A percentile compares a stretch with the other conserved stretches of the same genome.
Evolutionary conservation across 35 echinoderm and acorn worm species (phyloP).

Genomic region (Diadema setosum): DNA sequence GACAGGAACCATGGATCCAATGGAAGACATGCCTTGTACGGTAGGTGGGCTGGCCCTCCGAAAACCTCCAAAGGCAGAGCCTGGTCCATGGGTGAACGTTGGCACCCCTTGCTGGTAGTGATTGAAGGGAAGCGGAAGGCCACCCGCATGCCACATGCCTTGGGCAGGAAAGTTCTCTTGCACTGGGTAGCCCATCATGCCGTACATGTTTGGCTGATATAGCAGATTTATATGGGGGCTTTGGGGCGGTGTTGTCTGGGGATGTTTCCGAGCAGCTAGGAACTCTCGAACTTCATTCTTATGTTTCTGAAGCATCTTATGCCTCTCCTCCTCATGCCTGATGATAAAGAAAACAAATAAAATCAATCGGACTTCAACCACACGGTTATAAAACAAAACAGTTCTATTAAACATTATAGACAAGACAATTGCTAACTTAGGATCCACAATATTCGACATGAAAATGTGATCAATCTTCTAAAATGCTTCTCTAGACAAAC

Average conservation of each 20-base stretch:
- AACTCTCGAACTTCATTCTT: constrained; percentile 16
- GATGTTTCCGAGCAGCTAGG: not conserved
- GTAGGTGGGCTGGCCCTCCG: not conserved
- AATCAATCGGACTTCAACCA: too few species aligned
- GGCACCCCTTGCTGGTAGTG: constrained; percentile 4
- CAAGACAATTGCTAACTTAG: too few species aligned
- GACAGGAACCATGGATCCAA: not conserved
- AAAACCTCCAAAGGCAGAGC: constrained; percentile 1
- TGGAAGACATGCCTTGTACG: constrained; percentile 22
- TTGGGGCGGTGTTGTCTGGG: constrained; percentile 6
- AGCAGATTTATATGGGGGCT: not conserved
- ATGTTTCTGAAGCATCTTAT: constrained; percentile 1
- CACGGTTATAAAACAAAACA: too few species aligned
- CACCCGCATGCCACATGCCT: constrained; percentile 3
- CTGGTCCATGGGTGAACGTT: not conserved
- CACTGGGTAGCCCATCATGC: not conserved
- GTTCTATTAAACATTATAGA: too few species aligned
- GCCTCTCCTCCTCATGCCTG: constrained; percentile 25
- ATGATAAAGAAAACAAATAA: not conserved
- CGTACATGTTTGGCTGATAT: constrained; percentile 12
- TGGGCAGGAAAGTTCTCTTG: not conserved
- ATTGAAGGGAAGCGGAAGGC: not conserved
- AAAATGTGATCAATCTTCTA: too few species aligned
- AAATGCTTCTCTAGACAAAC: too few species aligned
- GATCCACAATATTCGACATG: too few species aligned